phyloP scores from a whole-genome alignment of 37 sponge, comb jelly and placozoan genomes.

The Cliona cf. orientalis region DNA sequence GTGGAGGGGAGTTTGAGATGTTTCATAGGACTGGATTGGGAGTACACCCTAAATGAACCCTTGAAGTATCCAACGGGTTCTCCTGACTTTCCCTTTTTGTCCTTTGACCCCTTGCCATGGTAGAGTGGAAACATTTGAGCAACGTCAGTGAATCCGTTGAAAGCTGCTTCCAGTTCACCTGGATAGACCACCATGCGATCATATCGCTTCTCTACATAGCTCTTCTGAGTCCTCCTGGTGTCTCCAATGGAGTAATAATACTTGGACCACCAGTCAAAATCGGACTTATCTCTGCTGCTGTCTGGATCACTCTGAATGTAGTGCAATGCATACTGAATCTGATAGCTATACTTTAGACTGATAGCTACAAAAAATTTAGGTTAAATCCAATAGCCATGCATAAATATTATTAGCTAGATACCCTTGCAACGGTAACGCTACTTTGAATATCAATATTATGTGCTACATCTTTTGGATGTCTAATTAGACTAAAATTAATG shows the following conservation, averaged over 20 bases:
- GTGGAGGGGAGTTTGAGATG: slow-evolving; percentile 74
- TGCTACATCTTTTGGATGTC: no score
- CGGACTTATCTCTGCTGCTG: slow-evolving; percentile 55
- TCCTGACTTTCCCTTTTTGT: slow-evolving; percentile 74
- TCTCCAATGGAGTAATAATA: slow-evolving; percentile 90
- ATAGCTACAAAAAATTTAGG: no score
- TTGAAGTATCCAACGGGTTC: slow-evolving; percentile 85
- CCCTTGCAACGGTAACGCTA: no score
- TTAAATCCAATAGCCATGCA: no score
- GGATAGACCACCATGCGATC: slow-evolving; percentile 73
- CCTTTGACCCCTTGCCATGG: slow-evolving; percentile 92
- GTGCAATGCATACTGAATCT: no score
- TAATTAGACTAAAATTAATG: no score
- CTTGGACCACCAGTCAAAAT: slow-evolving; percentile 99
- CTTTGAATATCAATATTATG: no score
- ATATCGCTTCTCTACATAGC: slow-evolving; percentile 73
- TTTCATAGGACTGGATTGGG: slow-evolving; percentile 85
- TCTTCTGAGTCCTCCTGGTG: slow-evolving; percentile 51
- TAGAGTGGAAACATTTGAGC: slow-evolving; percentile 85
- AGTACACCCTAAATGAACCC: slow-evolving; percentile 93
- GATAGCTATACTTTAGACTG: no score
- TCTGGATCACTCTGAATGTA: slow-evolving; percentile 81
- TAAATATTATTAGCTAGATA: no score
- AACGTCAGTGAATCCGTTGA: slow-evolving; percentile 83
- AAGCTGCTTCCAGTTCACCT: slow-evolving; percentile 85